phyloP scores from a whole-genome alignment of 2,113 vertebrate species.

The Malurus cyaneus region DNA sequence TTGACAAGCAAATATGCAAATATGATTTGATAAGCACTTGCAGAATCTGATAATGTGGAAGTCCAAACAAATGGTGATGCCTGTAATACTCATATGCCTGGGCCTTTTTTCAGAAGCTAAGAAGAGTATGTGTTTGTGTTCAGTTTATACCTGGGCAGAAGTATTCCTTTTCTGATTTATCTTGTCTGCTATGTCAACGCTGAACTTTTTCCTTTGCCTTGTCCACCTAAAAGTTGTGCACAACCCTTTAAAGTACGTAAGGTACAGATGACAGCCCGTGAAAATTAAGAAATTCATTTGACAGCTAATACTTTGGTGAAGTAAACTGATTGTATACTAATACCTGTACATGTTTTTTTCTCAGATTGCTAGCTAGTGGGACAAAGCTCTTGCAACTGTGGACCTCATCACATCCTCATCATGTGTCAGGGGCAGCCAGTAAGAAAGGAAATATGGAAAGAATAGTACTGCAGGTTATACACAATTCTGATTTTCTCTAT shows the following conservation, averaged over 20 bases:
- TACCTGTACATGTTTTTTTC: background rate
- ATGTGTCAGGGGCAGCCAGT: conserved; percentile 50
- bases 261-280: background rate
- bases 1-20: background rate
- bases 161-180: background rate
- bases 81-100: background rate
- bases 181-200: background rate
- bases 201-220: background rate
- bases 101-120: background rate
- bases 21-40: fast-evolving
- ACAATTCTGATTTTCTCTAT: background rate
- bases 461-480: conserved; percentile 87
- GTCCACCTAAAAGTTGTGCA: background rate
- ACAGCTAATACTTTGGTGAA: background rate
- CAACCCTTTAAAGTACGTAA: background rate
- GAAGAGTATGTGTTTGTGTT: background rate
- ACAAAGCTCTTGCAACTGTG: conserved; percentile 89
- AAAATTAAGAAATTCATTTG: background rate
- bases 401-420: conserved; percentile 75
- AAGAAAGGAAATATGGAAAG: conserved; percentile 83
- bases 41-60: background rate
- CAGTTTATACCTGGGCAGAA: background rate
- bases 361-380: conserved; percentile 84
- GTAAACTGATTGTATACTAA: background rate
- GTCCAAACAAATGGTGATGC: background rate